Evolutionary conservation across 2,888 invertebrate species (phyloP).

Genomic region (Ophonus ardosiacus): DNA sequence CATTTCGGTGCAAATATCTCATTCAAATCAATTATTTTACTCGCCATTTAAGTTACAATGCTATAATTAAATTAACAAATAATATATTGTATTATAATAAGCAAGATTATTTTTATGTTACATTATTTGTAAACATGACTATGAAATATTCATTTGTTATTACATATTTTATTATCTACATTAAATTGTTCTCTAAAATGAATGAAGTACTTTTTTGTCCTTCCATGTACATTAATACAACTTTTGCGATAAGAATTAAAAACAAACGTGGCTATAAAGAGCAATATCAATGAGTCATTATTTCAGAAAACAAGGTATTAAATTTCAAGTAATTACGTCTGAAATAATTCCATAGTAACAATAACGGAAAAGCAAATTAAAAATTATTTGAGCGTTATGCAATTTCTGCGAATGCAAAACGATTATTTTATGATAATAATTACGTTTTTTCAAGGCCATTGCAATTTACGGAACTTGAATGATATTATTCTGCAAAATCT

Average conservation of each 20-base stretch:
- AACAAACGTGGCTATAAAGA: too few species aligned
- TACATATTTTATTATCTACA: conserved; percentile 64
- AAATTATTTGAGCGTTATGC: too few species aligned
- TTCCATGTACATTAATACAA: background rate
- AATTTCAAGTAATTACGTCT: too few species aligned
- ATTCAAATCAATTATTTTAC: conserved; percentile 48
- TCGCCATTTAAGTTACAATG: conserved; percentile 56
- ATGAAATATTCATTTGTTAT: conserved; percentile 62
- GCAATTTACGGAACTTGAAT: background rate
- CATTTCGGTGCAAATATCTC: conserved; percentile 51
- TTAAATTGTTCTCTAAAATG: conserved; percentile 64
- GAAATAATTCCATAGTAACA: too few species aligned
- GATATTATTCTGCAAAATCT: background rate
- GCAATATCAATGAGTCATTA: too few species aligned
- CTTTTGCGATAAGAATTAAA: too few species aligned
- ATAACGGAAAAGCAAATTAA: too few species aligned
- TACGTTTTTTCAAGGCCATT: background rate
- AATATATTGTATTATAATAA: conserved; percentile 63
- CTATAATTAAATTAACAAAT: conserved; percentile 61
- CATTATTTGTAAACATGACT: conserved; percentile 63
- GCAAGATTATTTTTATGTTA: conserved; percentile 61
- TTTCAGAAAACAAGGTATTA: too few species aligned
- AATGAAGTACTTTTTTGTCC: conserved; percentile 5
- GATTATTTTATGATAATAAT: background rate
- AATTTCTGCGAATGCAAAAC: too few species aligned